Evolutionary conservation across 1,140 invertebrate genomes (phyloP), one percentile per base, ranked within the genome.

Genomic region (Lordiphosa clarofinis): DNA sequence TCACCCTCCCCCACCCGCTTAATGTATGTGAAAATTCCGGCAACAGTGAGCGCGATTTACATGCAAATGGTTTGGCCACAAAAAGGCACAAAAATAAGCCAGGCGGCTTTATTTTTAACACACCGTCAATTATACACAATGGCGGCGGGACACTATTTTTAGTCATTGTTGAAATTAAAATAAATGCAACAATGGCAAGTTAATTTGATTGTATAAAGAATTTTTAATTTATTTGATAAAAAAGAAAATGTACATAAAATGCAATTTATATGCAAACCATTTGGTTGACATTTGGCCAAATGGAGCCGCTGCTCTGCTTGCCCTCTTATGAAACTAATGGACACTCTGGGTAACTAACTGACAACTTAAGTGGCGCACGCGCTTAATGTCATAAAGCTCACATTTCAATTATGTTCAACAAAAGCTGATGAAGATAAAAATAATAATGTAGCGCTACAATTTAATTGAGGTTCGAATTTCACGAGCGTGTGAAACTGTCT

Each of bases 101-200:
- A 59, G 70, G 58, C 53, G 63, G 76, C 74, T 82, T 81, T 81
- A 81, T 81, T 81, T 81, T 81, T 81, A 68, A 81, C 72, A 72
- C 76, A 75, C 78, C 72, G 78, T 78, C 76, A 81, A 81, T 81
- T 81, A 81, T 82, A 81, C 82, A 84, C 62, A 82, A 81, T 82
- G 60, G 42, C 49, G 35, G 35, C 37, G 42, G 42, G 10, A 24
- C 50, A 78, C 73, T 79, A 79, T 74, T 78, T 79, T 82, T 84
- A 84, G 68, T 63, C 54, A 59, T 60, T 76, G 73, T 76, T 72
- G 47, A 82, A 84, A 84, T 84, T 69, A 75, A 81, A 82, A 82
- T 76, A 69, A 84, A 74, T 55, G 59, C 60, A 74, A 70, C 60
- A 82, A 84, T 72, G 70, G 70, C 66, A 67, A 81, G 66, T 81